A percentile compares a stretch with the other conserved stretches of the same genome.
Conservation (phyloP, 1,140 invertebrate species). For the Latrodectus geometricus region DNA sequence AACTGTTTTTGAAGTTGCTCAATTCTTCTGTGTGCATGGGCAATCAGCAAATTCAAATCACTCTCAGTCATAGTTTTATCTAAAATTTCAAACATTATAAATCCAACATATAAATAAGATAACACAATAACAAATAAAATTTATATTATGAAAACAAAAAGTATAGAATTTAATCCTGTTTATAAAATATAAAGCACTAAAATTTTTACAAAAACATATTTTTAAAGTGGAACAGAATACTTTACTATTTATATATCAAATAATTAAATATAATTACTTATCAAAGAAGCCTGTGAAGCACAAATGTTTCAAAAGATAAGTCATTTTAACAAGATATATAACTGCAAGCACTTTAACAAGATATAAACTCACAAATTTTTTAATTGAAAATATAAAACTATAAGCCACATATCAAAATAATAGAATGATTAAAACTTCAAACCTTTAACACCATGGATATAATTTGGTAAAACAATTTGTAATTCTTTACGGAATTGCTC, state of each 20-base stretch:
- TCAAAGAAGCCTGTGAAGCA: neutral
- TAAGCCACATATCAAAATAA: neutral
- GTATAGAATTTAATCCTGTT: neutral
- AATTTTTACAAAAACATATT: neutral
- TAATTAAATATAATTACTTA: neutral
- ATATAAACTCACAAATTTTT: neutral
- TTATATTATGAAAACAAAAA: neutral
- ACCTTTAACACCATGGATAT: slow-evolving; percentile 67
- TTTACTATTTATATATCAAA: neutral
- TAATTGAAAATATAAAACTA: neutral
- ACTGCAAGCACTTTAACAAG: neutral
- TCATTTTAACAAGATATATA: neutral
- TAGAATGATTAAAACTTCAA: neutral
- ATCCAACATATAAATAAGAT: neutral
- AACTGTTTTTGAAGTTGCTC: slow-evolving; percentile 72
- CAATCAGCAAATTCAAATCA: slow-evolving; percentile 72
- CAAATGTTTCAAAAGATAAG: neutral
- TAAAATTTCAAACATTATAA: slow-evolving; percentile 38
- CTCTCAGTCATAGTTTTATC: slow-evolving; percentile 70
- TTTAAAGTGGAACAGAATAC: neutral
- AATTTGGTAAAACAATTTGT: slow-evolving; percentile 69
- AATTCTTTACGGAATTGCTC: slow-evolving; percentile 71
- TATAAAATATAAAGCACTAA: neutral
- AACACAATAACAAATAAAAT: neutral
- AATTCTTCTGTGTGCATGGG: slow-evolving; percentile 72